phyloP scores from a whole-genome alignment of 2,888 invertebrate genomes.

The Ornithoptera alexandrae region DNA sequence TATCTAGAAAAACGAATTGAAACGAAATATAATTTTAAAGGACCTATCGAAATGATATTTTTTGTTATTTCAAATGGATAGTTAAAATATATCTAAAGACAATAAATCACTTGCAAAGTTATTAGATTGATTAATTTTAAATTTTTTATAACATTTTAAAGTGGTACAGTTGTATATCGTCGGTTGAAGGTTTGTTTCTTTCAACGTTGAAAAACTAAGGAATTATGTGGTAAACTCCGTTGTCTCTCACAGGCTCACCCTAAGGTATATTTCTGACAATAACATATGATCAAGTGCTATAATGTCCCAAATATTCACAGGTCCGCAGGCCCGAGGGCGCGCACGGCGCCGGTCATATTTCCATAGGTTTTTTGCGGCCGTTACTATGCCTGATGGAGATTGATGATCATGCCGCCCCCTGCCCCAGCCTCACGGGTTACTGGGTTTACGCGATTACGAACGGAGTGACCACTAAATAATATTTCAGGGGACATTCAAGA shows the following conservation, averaged over 20 bases:
- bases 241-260: background rate
- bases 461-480: conserved; percentile 7
- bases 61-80: no score
- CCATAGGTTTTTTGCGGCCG: conserved; percentile 61
- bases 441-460: conserved; percentile 67
- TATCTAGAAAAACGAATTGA: no score
- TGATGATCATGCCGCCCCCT: conserved; percentile 62
- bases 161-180: no score
- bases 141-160: no score
- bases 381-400: conserved; percentile 70
- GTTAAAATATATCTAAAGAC: no score
- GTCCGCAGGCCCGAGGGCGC: conserved; percentile 32
- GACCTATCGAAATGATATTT: no score
- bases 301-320: conserved; percentile 31
- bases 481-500: background rate
- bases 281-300: conserved; percentile 34
- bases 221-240: background rate
- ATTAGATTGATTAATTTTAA: no score
- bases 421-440: conserved; percentile 53
- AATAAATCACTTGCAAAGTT: no score
- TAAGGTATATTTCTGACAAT: conserved; percentile 36
- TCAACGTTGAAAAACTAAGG: background rate
- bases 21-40: no score
- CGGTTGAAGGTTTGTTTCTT: no score
- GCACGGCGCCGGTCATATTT: conserved; percentile 63